Evolutionary conservation across 2,113 vertebrate species (phyloP), one percentile per base, ranked within the genome.

Genomic region (Saimiri boliviensis): DNA sequence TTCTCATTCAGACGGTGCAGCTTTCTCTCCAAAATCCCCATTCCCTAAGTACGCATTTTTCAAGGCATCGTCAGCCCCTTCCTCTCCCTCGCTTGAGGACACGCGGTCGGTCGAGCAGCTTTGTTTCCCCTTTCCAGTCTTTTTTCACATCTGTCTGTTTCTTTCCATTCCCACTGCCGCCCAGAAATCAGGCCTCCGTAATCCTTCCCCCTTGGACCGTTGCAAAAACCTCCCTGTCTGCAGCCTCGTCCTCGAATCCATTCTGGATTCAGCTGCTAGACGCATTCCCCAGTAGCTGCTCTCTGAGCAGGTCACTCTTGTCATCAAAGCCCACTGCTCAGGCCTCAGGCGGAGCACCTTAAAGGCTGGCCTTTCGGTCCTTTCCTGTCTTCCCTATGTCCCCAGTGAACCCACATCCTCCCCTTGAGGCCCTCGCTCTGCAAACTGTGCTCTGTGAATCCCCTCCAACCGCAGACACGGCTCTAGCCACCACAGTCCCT

Each of bases 1-100:
- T 10, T 45, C 52, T 89, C 7, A 0, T 9, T 27, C 0, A 3
- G 49, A 30, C 49, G 3, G 6, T 3, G 0, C 49, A 0, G 1
- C 0, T 0, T 86, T 68, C 91, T 66, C 80, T 25, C 40, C 1
- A 20, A 23, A 47, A 27, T 32, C 58, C 80, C 56, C 3, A 0
- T 11, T 0, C 13, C 83, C 88, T 7, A 0, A 25, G 2, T 0
- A 0, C 0, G 0, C 19, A 3, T 19, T 73, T 93, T 71, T 79
- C 74, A 5, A 13, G 71, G 14, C 45, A 4, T 25, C 58, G 8
- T 35, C 52, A 5, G 0, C 3, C 0, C 81, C 7, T 2, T 10
- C 45, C 83, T 68, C 42, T 37, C 49, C 21, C 42, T 27, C 13
- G 2, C 80, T 40, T 0, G 3, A 84, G 27, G 47, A 32, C 45